Evolutionary conservation across 2,888 invertebrate species (phyloP).

Genomic region (Stenurella melanura): DNA sequence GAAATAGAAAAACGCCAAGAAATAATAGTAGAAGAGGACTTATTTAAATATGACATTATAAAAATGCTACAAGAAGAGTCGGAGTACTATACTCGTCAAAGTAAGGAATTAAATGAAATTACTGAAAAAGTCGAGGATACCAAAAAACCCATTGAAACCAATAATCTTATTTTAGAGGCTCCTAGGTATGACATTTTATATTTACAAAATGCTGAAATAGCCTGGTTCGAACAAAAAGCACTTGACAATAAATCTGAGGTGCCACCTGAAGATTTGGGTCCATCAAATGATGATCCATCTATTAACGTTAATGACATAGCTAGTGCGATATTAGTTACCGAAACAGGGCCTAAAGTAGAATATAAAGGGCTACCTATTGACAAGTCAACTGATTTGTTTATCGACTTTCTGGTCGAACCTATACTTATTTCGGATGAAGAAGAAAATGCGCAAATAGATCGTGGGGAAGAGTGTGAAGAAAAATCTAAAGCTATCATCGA

Average conservation of each 20-base stretch:
- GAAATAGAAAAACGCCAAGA: background rate
- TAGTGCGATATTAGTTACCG: background rate
- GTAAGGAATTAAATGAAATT: conserved; percentile 26
- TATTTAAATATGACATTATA: conserved; percentile 53
- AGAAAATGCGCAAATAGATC: conserved; percentile 20
- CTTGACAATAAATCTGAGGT: conserved; percentile 9
- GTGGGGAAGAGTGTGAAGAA: background rate
- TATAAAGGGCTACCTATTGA: conserved; percentile 61
- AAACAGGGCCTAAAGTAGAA: conserved; percentile 27
- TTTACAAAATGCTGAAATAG: conserved; percentile 56
- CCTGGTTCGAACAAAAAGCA: conserved; percentile 58
- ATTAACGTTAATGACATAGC: conserved; percentile 15
- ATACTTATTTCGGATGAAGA: conserved; percentile 66
- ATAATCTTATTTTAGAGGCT: conserved; percentile 36
- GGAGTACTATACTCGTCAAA: conserved; percentile 48
- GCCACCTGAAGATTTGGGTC: background rate
- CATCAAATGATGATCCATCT: background rate
- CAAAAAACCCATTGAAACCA: background rate
- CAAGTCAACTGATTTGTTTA: conserved; percentile 66
- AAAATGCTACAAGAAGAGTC: conserved; percentile 54
- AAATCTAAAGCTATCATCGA: no score
- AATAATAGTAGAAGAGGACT: conserved; percentile 37
- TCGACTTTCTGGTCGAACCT: conserved; percentile 69
- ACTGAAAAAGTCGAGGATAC: background rate
- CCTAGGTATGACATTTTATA: conserved; percentile 53